These are phyloP conservation scores for Spisula subtruncata DNA, from an alignment of 2,888 invertebrate species.

Conservation along the genomic window DNA sequence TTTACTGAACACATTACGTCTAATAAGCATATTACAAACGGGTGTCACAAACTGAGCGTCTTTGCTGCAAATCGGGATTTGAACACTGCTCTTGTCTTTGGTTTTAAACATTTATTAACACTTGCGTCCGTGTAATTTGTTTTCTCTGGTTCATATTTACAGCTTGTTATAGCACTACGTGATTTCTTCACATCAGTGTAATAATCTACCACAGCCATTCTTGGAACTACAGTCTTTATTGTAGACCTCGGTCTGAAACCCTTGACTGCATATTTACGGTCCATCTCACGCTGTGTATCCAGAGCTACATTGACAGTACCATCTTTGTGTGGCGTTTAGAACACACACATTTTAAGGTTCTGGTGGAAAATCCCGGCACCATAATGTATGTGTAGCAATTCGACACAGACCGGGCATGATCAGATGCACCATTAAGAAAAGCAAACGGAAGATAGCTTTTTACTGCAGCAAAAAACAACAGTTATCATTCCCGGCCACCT, in stretches of 20 bases:
- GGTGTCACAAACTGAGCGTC: too few relatives aligned
- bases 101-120: too few relatives aligned
- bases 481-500: constrained; percentile 40
- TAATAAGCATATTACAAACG: too few relatives aligned
- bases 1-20: neutral
- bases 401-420: constrained; percentile 61
- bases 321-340: constrained; percentile 56
- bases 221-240: constrained; percentile 45
- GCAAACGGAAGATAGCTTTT: constrained; percentile 67
- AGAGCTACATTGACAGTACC: constrained; percentile 57
- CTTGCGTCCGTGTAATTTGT: neutral
- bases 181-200: constrained; percentile 40
- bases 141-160: constrained; percentile 15
- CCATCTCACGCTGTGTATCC: constrained; percentile 63
- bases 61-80: too few relatives aligned
- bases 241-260: constrained; percentile 63
- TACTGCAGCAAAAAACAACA: constrained; percentile 52
- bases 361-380: constrained; percentile 48
- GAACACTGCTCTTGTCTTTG: too few relatives aligned
- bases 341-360: constrained; percentile 51
- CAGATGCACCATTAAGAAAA: constrained; percentile 65
- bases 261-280: constrained; percentile 65
- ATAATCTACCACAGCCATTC: constrained; percentile 60
- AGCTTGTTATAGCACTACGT: neutral
- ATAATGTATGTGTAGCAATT: constrained; percentile 54